These are phyloP conservation scores for Harpegnathos saltator DNA, from an alignment of 1,140 invertebrate genomes.

Conservation along the genomic window DNA sequence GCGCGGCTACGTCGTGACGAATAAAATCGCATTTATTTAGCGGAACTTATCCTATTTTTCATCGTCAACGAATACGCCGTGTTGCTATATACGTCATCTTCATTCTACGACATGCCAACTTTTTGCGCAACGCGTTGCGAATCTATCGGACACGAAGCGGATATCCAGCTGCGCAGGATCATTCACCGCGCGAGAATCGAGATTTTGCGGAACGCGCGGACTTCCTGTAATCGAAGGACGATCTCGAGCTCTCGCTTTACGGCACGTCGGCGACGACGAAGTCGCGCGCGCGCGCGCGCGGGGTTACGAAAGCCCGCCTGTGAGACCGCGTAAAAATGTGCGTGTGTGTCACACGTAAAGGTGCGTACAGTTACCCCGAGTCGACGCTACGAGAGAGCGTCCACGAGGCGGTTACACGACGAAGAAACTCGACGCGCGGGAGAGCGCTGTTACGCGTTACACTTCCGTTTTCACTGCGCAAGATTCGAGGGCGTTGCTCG, in stretches of 20 bases:
- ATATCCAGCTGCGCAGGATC: slow-evolving; percentile 10
- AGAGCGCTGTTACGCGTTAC: slow-evolving; percentile 60
- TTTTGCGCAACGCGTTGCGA: not conserved
- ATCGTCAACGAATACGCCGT: no score
- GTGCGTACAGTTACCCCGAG: not conserved
- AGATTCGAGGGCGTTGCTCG: slow-evolving; percentile 37
- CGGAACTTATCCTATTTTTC: no score
- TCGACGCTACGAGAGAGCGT: slow-evolving; percentile 24
- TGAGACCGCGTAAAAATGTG: slow-evolving; percentile 20
- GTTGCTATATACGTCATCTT: no score
- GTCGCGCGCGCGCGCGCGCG: no score
- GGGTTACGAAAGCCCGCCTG: slow-evolving; percentile 62
- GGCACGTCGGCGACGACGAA: not conserved
- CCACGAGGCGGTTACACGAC: not conserved
- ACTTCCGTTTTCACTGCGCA: slow-evolving; percentile 69
- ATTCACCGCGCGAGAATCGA: slow-evolving; percentile 13
- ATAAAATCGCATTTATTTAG: not conserved
- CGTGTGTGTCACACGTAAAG: slow-evolving; percentile 45
- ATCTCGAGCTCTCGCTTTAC: slow-evolving; percentile 59
- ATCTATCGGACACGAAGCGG: not conserved
- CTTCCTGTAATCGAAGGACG: slow-evolving; percentile 68
- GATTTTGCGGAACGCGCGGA: slow-evolving; percentile 13
- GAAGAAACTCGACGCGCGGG: slow-evolving; percentile 57
- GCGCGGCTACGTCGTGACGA: no score
- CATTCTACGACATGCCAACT: no score